Evolutionary conservation across 2,888 invertebrate species (phyloP).

Genomic region (Parasteatoda lunata): DNA sequence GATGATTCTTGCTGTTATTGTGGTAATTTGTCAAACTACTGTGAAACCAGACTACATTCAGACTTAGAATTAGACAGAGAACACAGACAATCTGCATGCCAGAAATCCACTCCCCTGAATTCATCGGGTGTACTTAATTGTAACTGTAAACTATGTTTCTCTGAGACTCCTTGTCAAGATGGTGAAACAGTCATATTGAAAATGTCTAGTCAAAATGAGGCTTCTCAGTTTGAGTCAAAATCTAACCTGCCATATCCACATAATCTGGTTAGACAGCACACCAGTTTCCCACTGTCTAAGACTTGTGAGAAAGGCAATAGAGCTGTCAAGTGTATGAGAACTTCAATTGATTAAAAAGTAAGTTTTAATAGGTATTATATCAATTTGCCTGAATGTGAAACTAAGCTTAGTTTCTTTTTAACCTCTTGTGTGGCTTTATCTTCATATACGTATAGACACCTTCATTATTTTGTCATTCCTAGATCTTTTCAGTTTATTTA

Average conservation of each 20-base stretch:
- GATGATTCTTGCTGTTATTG: constrained; percentile 64
- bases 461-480: no score
- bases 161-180: constrained; percentile 2
- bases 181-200: constrained; percentile 9
- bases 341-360: constrained; percentile 49
- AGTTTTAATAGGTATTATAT: no score
- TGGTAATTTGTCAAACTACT: constrained; percentile 13
- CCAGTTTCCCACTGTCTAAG: constrained; percentile 21
- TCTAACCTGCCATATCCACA: background rate
- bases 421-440: no score
- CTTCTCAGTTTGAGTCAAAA: constrained; percentile 14
- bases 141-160: constrained; percentile 23
- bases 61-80: constrained; percentile 12
- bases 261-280: constrained; percentile 7
- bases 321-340: constrained; percentile 58
- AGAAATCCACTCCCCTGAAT: constrained; percentile 6
- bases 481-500: no score
- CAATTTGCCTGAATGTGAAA: no score
- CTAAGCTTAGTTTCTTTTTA: no score
- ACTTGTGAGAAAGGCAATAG: constrained; percentile 55
- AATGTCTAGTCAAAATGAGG: constrained; percentile 37
- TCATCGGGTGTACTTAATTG: background rate
- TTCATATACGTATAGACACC: no score
- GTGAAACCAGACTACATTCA: constrained; percentile 7
- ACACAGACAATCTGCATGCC: background rate